Conservation (phyloP, 2,113 vertebrate species). For the Gymnorhina tibicen region DNA sequence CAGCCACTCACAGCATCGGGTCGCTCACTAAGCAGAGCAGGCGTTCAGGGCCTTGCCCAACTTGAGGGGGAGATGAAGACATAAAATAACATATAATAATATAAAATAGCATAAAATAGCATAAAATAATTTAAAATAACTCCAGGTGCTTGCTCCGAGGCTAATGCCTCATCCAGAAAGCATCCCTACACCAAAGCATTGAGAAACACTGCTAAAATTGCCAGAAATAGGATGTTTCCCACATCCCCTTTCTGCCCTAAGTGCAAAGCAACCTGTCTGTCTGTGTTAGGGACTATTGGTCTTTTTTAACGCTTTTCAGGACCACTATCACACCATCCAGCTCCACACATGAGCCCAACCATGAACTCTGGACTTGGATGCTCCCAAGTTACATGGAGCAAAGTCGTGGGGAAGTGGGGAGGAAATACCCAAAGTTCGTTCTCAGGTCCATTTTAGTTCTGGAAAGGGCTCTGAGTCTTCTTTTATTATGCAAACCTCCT, state of each 20-base stretch:
- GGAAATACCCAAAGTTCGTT: neutral
- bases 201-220: neutral
- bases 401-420: neutral
- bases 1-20: accelerated
- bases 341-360: accelerated
- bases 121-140: neutral
- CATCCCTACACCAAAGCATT: neutral
- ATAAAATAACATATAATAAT: neutral
- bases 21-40: accelerated
- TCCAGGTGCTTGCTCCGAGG: neutral
- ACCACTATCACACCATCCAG: neutral
- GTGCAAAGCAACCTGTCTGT: neutral
- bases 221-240: neutral
- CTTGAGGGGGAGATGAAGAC: neutral
- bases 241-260: neutral
- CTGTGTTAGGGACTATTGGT: neutral
- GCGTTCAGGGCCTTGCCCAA: neutral
- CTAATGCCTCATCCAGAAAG: neutral
- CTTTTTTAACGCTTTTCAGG: neutral
- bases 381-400: neutral
- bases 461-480: neutral
- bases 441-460: neutral
- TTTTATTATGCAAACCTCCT: conserved; percentile 44
- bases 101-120: neutral
- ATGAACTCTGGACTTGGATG: neutral